Evolutionary conservation across 2,797 vertebrate species (phyloP), one percentile per base, ranked within the genome.

Genomic region (Setipinna tenuifilis): DNA sequence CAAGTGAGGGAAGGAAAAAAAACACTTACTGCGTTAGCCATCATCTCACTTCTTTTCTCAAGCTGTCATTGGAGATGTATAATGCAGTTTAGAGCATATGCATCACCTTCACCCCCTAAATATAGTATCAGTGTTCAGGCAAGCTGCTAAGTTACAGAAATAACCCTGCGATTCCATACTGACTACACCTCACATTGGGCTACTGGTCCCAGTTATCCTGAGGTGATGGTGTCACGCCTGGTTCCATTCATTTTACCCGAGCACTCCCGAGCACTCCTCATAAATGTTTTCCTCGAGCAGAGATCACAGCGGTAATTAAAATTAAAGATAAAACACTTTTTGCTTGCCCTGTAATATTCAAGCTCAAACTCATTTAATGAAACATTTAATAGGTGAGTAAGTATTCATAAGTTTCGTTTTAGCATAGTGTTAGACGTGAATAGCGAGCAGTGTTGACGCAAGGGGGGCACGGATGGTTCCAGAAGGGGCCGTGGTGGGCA

Each of bases 201-300:
- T 41, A 14, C 25, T 68, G 41, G 44, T 78, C 71, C 71, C 71
- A 21, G 71, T 41, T 78, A 44, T 31, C 28, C 28, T 78, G 17
- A 35, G 71, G 35, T 41, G 71, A 78, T 10, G 71, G 9, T 54
- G 50, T 54, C 50, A 9, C 65, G 82, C 35, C 81, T 46, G 58
- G 71, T 78, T 81, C 86, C 6, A 85, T 88, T 25, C 65, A 86
- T 86, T 84, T 71, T 16, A 35, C 35, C 35, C 35, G 35, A 41
- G 35, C 4, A 87, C 82, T 81, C 46, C 54, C 61, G 82, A 88
- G 62, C 80, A 57, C 81, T 81, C 81, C 86, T 81, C 48, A 83
- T 86, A 68, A 83, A 88, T 81, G 48, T 85, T 86, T 86, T 48
- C 75, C 83, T 86, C 7, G 71, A 78, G 71, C 31, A 19, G 71